Evolutionary conservation across 1,140 invertebrate genomes (phyloP).

Genomic region (Dryas iulia): DNA sequence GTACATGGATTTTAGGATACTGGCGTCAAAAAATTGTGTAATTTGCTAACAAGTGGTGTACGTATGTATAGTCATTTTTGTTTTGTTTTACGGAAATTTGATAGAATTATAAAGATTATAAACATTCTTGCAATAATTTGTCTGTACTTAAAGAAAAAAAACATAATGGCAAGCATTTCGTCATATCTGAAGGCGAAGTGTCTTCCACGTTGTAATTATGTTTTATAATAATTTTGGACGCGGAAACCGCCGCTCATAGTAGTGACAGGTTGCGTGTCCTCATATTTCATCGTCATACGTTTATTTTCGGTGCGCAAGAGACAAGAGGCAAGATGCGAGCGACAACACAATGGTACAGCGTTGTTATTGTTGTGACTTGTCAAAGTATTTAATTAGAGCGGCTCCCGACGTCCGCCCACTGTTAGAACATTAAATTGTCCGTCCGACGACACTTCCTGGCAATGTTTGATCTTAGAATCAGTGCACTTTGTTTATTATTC

Average conservation of each 20-base stretch:
- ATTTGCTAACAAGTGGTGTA: no score
- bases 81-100: no score
- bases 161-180: neutral
- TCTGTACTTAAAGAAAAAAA: neutral
- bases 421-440: neutral
- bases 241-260: no score
- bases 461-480: neutral
- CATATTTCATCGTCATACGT: no score
- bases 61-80: no score
- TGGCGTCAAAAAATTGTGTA: no score
- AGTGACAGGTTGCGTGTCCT: neutral
- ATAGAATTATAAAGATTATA: no score
- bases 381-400: neutral
- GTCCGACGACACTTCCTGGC: neutral
- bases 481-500: neutral
- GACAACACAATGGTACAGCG: neutral
- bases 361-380: neutral
- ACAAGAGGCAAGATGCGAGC: neutral
- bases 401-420: neutral
- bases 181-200: neutral
- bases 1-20: no score
- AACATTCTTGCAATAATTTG: neutral
- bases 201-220: neutral
- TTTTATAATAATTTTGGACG: neutral
- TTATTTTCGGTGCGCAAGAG: no score